phyloP scores from a whole-genome alignment of 2,797 vertebrate genomes.

The Alauda arvensis region DNA sequence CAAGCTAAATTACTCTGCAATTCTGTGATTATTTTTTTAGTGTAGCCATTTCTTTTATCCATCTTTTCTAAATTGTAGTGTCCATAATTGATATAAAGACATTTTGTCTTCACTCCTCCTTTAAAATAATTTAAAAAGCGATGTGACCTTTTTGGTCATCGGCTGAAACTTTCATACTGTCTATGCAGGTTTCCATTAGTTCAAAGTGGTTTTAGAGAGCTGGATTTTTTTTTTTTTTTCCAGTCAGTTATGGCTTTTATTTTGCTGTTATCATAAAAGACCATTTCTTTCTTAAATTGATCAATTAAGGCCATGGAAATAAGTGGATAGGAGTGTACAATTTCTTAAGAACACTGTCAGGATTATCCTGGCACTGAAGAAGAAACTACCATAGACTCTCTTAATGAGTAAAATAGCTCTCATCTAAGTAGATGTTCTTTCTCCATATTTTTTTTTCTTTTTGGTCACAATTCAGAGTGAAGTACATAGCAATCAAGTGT shows the following conservation, averaged over 20 bases:
- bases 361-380: constrained; percentile 29
- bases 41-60: not conserved
- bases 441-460: not conserved
- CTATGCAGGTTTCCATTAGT: constrained; percentile 55
- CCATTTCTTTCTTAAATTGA: constrained; percentile 67
- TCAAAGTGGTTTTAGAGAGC: constrained; percentile 57
- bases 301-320: constrained; percentile 72
- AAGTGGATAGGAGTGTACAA: constrained; percentile 52
- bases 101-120: not conserved
- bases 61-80: constrained; percentile 11
- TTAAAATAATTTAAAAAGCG: not conserved
- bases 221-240: constrained; percentile 25
- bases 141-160: constrained; percentile 28
- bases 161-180: constrained; percentile 39
- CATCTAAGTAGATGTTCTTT: constrained; percentile 34
- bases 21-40: constrained; percentile 2
- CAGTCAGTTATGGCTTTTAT: constrained; percentile 70
- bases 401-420: constrained; percentile 68
- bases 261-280: constrained; percentile 65
- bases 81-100: not conserved
- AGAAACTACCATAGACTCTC: constrained; percentile 54
- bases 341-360: constrained; percentile 47
- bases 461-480: constrained; percentile 51
- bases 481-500: constrained; percentile 41
- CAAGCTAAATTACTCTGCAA: not conserved